Conservation (phyloP, 2,888 invertebrate species). For the Pyrrhosoma nymphula region DNA sequence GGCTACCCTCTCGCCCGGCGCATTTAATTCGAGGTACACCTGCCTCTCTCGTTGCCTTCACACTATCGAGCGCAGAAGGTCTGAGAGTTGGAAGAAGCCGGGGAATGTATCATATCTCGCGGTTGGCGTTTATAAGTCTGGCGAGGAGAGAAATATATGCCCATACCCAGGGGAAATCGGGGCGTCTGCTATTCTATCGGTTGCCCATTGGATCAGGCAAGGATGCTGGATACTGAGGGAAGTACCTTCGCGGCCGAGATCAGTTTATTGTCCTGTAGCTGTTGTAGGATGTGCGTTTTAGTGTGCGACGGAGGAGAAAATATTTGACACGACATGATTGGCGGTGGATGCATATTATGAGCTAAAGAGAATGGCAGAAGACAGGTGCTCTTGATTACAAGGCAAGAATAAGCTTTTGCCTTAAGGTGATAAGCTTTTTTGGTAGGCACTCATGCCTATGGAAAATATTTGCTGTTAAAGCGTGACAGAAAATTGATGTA, state of each 20-base stretch:
- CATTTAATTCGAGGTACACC: conserved; percentile 15
- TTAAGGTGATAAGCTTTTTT: too few relatives aligned
- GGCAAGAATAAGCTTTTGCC: too few relatives aligned
- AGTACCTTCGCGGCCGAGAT: neutral
- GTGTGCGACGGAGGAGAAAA: too few relatives aligned
- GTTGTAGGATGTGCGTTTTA: too few relatives aligned
- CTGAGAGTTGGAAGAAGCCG: neutral
- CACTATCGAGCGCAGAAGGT: neutral
- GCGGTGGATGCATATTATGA: too few relatives aligned
- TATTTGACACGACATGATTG: too few relatives aligned
- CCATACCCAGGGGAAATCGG: neutral
- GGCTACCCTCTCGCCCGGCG: neutral
- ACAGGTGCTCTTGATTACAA: too few relatives aligned
- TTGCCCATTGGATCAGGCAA: neutral
- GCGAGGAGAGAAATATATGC: neutral
- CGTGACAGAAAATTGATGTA: too few relatives aligned
- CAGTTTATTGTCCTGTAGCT: too few relatives aligned
- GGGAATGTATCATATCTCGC: neutral
- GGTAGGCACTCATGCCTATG: too few relatives aligned
- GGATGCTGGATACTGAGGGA: neutral
- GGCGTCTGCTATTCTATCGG: neutral
- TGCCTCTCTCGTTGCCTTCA: neutral
- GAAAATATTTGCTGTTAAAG: too few relatives aligned
- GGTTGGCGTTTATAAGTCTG: neutral
- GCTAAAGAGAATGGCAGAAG: too few relatives aligned